Evolutionary conservation across 2,797 vertebrate genomes (phyloP), one percentile per base, ranked within the genome.

Genomic region (Megalops cyprinoides): DNA sequence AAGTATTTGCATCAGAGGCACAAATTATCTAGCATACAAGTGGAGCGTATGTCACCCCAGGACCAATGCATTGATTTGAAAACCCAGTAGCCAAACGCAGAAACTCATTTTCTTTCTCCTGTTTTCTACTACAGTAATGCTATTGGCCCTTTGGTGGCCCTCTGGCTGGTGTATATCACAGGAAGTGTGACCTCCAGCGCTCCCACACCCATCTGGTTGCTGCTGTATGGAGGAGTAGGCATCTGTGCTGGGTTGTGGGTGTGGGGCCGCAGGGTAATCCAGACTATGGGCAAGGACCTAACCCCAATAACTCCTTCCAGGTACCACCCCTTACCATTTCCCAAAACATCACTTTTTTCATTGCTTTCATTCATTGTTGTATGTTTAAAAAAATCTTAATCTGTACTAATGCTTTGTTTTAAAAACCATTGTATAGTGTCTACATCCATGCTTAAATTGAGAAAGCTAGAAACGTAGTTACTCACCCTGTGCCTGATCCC

Each of bases 221-320:
- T 99, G 15, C 93, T 99, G 0, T 99, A 97, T 0, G 98, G 98
- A 0, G 97, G 97, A 1, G 88, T 94, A 15, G 98, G 98, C 31
- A 99, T 99, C 91, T 97, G 97, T 60, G 88, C 89, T 0, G 98
- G 98, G 58, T 90, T 99, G 15, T 99, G 98, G 98, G 95, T 98
- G 37, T 99, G 97, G 98, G 98, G 98, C 20, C 93, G 97, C 6
- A 95, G 98, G 84, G 98, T 99, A 84, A 99, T 99, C 84, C 96
- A 99, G 93, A 99, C 98, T 0, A 92, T 99, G 97, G 98, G 98
- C 42, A 99, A 97, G 87, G 97, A 99, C 86, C 94, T 99, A 39
- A 99, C 98, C 0, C 97, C 98, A 37, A 99, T 99, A 83, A 99
- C 98, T 3, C 98, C 98, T 0, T 99, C 97, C 1, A 99, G 98